Percentiles rank a stretch among this genome's conserved stretches.
phyloP scores from a whole-genome alignment of 2,888 invertebrate species.

The Cataglyphis cursor region DNA sequence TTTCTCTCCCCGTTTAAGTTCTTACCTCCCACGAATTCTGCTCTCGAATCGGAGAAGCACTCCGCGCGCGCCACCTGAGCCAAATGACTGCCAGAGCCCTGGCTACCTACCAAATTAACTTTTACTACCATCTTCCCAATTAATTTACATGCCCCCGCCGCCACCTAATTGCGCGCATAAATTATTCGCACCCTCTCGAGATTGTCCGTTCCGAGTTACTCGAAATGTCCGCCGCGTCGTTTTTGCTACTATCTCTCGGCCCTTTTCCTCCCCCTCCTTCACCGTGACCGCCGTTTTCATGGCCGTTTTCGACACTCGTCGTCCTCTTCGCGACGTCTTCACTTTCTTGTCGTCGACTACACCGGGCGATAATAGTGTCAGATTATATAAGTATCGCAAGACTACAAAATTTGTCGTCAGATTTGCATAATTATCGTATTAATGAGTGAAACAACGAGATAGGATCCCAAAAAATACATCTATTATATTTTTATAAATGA shows the following conservation, averaged over 20 bases:
- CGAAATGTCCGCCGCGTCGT: constrained; percentile 59
- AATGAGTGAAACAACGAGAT: not conserved
- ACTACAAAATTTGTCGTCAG: not conserved
- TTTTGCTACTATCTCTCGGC: constrained; percentile 37
- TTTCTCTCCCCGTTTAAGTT: constrained; percentile 50
- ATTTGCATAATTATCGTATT: constrained; percentile 20
- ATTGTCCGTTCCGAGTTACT: constrained; percentile 73
- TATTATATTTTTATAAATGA: not conserved
- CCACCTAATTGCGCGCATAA: constrained; percentile 84
- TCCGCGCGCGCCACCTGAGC: constrained; percentile 81
- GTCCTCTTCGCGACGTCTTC: constrained; percentile 46
- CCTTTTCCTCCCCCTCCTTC: not conserved
- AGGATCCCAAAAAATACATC: not conserved
- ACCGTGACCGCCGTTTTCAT: constrained; percentile 46
- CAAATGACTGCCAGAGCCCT: constrained; percentile 80
- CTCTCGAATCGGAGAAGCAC: constrained; percentile 63
- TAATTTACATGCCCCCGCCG: constrained; percentile 82
- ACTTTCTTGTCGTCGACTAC: constrained; percentile 49
- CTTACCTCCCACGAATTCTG: constrained; percentile 69
- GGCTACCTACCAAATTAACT: constrained; percentile 85
- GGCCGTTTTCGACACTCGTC: constrained; percentile 52
- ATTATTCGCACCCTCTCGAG: constrained; percentile 79
- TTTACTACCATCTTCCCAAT: constrained; percentile 85
- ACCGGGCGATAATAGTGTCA: not conserved
- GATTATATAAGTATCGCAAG: constrained; percentile 1